These are phyloP conservation scores for Fregetta grallaria DNA, from an alignment of 2,113 vertebrate species.

Conservation along the genomic window DNA sequence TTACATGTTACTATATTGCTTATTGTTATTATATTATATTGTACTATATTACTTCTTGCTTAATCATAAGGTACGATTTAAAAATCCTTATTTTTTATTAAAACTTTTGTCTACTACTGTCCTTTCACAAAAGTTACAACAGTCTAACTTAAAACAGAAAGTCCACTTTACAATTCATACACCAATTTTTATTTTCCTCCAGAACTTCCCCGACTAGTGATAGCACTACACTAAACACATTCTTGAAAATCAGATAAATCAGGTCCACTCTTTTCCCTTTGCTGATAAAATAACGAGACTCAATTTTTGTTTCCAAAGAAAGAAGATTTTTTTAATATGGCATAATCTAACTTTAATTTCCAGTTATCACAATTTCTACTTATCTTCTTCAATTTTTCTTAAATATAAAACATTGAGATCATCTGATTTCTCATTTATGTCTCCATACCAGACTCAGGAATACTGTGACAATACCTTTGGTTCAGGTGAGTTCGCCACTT, in stretches of 20 bases:
- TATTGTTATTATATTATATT: neutral
- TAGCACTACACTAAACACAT: neutral
- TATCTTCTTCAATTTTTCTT: neutral
- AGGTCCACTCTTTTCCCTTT: neutral
- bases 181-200: neutral
- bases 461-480: neutral
- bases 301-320: neutral
- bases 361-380: neutral
- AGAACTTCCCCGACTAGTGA: neutral
- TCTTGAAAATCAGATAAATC: neutral
- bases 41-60: neutral
- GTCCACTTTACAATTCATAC: neutral
- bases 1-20: neutral
- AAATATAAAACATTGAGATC: neutral
- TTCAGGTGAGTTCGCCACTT: neutral
- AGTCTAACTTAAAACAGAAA: neutral
- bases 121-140: neutral
- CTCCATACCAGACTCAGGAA: neutral
- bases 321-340: neutral
- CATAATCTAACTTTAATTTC: neutral
- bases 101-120: neutral
- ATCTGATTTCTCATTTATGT: neutral
- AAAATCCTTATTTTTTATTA: neutral
- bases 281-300: neutral
- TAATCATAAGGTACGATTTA: neutral